Evolutionary conservation across 2,888 invertebrate species (phyloP).

Genomic region (Teleiodes luculella): DNA sequence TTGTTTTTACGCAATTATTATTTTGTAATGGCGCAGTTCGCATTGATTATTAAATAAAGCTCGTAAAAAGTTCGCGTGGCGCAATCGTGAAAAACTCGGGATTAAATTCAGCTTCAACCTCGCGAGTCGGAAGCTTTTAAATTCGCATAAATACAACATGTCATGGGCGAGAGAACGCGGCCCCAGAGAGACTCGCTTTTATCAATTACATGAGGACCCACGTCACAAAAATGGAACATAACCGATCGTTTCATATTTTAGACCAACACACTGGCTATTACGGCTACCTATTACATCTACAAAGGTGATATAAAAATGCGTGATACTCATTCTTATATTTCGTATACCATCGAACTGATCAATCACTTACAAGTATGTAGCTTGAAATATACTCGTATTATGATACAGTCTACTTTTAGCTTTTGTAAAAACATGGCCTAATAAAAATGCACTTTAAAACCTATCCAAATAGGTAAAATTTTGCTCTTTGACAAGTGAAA

Average conservation of each 20-base stretch:
- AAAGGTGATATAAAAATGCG: too few relatives aligned
- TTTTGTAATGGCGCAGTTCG: constrained; percentile 16
- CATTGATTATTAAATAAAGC: constrained; percentile 52
- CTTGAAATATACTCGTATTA: too few relatives aligned
- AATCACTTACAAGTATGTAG: too few relatives aligned
- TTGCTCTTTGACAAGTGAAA: too few relatives aligned
- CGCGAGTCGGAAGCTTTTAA: constrained; percentile 68
- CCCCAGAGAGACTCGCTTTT: constrained; percentile 56
- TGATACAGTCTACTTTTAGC: too few relatives aligned
- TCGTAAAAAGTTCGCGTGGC: constrained; percentile 48
- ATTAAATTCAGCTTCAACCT: constrained; percentile 68
- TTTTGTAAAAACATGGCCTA: too few relatives aligned
- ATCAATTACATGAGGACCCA: constrained; percentile 66
- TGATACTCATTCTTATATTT: too few relatives aligned
- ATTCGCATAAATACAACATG: constrained; percentile 73
- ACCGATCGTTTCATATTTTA: constrained; percentile 56
- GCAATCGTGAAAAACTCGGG: constrained; percentile 51
- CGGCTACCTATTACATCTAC: too few relatives aligned
- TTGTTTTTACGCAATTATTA: not conserved
- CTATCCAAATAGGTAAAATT: too few relatives aligned
- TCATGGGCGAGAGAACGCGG: constrained; percentile 46
- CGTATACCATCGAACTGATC: too few relatives aligned
- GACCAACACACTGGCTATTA: not conserved
- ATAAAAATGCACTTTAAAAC: too few relatives aligned
- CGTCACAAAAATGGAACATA: constrained; percentile 54